Base-by-base conservation (phyloP, 2,797 vertebrate species). In the Enteromius paludinosus region DNA sequence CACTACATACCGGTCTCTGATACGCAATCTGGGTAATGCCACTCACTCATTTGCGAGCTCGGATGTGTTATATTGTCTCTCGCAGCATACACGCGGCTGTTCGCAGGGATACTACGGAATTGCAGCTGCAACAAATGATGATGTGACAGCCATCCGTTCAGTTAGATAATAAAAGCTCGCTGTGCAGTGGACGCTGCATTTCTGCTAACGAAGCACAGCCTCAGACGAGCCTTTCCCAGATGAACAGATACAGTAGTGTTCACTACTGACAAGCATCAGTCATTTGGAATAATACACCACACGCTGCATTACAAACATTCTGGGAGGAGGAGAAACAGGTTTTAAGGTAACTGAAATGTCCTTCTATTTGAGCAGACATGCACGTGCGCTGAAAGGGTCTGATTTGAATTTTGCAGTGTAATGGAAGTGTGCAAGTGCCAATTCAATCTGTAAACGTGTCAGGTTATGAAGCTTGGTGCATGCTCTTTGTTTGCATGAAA, bases 1-100 rank as follows among this genome's bases (percentile, higher is more conserved):
- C 71, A 68, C 72, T 47, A 28, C 11, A 78, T 3, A 41, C 62
- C 43, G 14, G 41, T 54, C 54, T 65, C 79, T 76, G 64, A 79
- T 56, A 85, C 75, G 83, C 86, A 73, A 82, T 15, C 86, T 82
- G 89, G 87, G 87, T 81, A 54, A 85, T 65, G 69, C 66, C 43
- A 38, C 87, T 68, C 86, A 77, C 83, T 89, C 73, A 84, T 87
- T 81, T 82, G 84, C 82, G 78, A 87, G 85, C 86, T 87, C 80
- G 77, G 62, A 86, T 76, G 28, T 59, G 74, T 64, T 20, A 43
- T 56, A 45, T 78, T 65, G 80, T 59, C 38, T 81, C 54, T 52
- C 54, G 20, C 72, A 35, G 33, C 30, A 43, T 47, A 49, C 14
- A 54, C 35, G 86, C 62, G 86, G 84, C 85, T 87, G 83, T 87